Conservation (phyloP, 2,113 vertebrate genomes). For the Zosterops pallidus region DNA sequence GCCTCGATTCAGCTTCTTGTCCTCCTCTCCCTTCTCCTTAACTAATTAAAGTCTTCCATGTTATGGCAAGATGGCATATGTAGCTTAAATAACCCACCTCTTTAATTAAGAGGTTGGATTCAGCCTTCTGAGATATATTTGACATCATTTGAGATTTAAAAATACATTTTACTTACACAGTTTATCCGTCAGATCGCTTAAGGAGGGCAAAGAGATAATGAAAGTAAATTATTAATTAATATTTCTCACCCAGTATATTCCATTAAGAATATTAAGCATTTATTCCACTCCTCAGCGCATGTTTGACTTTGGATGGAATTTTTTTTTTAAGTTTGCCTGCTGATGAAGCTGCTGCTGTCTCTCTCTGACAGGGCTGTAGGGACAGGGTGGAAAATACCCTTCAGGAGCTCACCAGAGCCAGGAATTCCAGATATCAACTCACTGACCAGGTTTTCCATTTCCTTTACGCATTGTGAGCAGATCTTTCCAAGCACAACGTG, state of each 20-base stretch:
- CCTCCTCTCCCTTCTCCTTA: background rate
- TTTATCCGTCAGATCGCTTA: background rate
- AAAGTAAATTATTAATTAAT: conserved; percentile 41
- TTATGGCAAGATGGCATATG: background rate
- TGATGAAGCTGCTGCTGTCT: conserved; percentile 13
- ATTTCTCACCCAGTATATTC: background rate
- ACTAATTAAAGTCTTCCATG: conserved; percentile 52
- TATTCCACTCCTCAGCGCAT: background rate
- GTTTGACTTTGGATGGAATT: background rate
- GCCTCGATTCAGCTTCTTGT: background rate
- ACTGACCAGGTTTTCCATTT: background rate
- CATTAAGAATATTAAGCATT: background rate
- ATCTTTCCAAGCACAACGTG: background rate
- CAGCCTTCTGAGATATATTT: conserved; percentile 26
- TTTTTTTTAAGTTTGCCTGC: background rate
- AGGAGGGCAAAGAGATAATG: conserved; percentile 41
- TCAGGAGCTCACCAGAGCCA: background rate
- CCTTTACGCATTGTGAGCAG: background rate
- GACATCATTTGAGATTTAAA: conserved; percentile 6
- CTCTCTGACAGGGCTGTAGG: background rate
- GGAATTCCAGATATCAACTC: background rate
- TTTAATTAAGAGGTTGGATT: conserved; percentile 34
- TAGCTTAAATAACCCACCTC: conserved; percentile 43
- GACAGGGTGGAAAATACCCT: background rate
- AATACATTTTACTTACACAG: background rate